Conservation (phyloP, 35 echinoderm and acorn worm genomes). For the Amphiura filiformis region DNA sequence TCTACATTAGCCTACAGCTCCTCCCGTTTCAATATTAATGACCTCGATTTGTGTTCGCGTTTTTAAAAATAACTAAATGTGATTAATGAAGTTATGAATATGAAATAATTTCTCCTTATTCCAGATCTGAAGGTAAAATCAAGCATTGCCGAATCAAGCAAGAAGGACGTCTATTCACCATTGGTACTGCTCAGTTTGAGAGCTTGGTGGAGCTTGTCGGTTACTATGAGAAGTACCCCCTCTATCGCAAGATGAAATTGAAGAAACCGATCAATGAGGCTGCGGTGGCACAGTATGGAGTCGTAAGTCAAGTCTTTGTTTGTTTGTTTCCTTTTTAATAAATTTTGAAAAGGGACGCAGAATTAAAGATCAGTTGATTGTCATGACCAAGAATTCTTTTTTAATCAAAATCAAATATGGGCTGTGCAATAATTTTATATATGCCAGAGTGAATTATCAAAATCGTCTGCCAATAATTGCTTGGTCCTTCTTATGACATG, state of each 20-base stretch:
- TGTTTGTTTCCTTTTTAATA: neutral
- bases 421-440: too few relatives aligned
- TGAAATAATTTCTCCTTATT: too few relatives aligned
- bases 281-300: conserved; percentile 69
- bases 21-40: too few relatives aligned
- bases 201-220: conserved; percentile 77
- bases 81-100: too few relatives aligned
- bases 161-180: conserved; percentile 88
- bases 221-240: conserved; percentile 94
- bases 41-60: too few relatives aligned
- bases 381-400: too few relatives aligned
- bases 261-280: conserved; percentile 86
- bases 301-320: conserved; percentile 63
- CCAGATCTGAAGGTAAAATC: conserved; percentile 97
- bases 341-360: neutral
- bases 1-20: too few relatives aligned
- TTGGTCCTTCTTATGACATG: too few relatives aligned
- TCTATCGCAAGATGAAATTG: conserved; percentile 97
- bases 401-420: too few relatives aligned
- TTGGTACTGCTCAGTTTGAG: conserved; percentile 97
- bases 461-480: too few relatives aligned
- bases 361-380: neutral
- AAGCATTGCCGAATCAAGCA: conserved; percentile 99
- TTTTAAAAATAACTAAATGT: too few relatives aligned
- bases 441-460: too few relatives aligned